Conservation (phyloP, 2,797 vertebrate species). For the Serranus cabrilla region DNA sequence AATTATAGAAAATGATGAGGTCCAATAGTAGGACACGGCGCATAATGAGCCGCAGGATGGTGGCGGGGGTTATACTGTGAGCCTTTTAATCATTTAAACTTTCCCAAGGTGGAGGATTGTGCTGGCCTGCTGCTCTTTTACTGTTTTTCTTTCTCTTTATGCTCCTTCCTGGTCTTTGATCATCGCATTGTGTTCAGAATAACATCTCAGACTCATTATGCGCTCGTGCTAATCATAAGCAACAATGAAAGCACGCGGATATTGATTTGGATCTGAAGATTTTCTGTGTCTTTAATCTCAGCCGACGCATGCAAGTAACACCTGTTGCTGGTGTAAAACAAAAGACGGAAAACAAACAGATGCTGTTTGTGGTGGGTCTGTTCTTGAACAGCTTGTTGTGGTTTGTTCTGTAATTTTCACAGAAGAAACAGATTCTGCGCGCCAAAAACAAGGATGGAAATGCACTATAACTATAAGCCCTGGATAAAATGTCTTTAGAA, state of each 20-base stretch:
- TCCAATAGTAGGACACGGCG: constrained; percentile 66
- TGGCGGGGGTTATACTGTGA: constrained; percentile 19
- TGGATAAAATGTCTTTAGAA: constrained; percentile 40
- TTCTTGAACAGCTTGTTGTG: constrained; percentile 33
- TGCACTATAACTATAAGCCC: constrained; percentile 23
- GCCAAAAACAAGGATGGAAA: constrained; percentile 17
- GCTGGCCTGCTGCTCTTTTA: constrained; percentile 22
- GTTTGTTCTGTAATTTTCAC: constrained; percentile 30
- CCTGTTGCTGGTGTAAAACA: constrained; percentile 43
- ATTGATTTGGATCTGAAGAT: constrained; percentile 27
- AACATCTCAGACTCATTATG: neutral
- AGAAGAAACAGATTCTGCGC: constrained; percentile 13
- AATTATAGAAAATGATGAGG: constrained; percentile 79
- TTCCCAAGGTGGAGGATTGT: constrained; percentile 55
- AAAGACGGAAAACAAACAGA: constrained; percentile 33
- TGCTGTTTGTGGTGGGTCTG: constrained; percentile 16
- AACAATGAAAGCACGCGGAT: neutral
- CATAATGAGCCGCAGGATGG: constrained; percentile 58
- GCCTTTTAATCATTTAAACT: constrained; percentile 74
- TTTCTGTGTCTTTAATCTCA: constrained; percentile 37
- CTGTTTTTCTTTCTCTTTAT: neutral
- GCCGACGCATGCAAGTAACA: neutral
- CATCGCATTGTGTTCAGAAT: constrained; percentile 5
- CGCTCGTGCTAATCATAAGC: constrained; percentile 8
- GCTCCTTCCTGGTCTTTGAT: constrained; percentile 35